Base-by-base conservation (phyloP, 2,888 invertebrate species). In the Dryadula phaetusa region DNA sequence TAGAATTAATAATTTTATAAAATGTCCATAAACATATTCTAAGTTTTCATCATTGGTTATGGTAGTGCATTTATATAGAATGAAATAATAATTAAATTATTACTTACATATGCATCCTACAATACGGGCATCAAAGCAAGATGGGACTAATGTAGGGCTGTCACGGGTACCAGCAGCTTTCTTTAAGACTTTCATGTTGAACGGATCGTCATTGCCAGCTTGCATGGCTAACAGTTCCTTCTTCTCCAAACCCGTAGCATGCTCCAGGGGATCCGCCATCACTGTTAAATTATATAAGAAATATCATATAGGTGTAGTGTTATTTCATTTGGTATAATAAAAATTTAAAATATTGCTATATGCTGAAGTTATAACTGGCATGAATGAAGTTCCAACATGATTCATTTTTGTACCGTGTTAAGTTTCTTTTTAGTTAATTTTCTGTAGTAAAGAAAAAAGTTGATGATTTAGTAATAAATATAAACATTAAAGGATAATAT, bases 241-340 rank as follows among this genome's bases (percentile, higher is more conserved):
- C 88, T 98, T 97, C 85, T 99, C 98, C 74, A 98, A 84, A 77
- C 99, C 99, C 34, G 98, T 98, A 25, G 98, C 97, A 84, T 98
- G 97, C 81, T 99, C 99, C 80, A 98, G 74, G 32, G 98, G 97
- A 83, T 98, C 98, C 56, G 97, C 95, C 95, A 97, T 95, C 93
- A 95, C 96, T 96, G 82, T 3, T 37, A 32, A 18, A 44, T 53
- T 8, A 60, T 37, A 60, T 10, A 52, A 37, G 37, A 44, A 58
- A 34, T 40, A 37, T 12, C 10, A 37, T 1, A 37, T 12, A 7
- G 1, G 8, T 3, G 8, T 1, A 32, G 32, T n/a, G n/a, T n/a
- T n/a, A n/a, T n/a, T n/a, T n/a, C n/a, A n/a, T n/a, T n/a, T n/a
- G n/a, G n/a, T n/a, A n/a, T n/a, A n/a, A n/a, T n/a, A n/a, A n/a